These are phyloP conservation scores for Oconnorella tubifera DNA, from an alignment of 2,888 invertebrate genomes.

Conservation along the genomic window DNA sequence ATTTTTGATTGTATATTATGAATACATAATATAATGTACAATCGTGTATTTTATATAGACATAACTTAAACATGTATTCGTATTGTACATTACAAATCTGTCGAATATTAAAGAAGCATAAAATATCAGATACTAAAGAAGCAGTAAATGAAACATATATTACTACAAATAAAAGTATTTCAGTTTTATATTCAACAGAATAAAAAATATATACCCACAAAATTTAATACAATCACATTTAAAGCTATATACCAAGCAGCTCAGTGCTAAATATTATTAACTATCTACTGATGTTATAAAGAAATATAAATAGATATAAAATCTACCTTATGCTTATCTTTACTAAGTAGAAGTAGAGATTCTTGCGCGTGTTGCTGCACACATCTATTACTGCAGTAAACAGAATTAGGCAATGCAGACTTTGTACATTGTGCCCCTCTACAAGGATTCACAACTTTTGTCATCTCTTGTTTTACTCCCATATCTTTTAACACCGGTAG, in stretches of 20 bases:
- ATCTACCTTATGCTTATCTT: conserved; percentile 16
- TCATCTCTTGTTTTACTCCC: neutral
- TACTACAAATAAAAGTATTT: neutral
- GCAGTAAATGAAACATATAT: neutral
- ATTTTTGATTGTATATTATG: too few relatives aligned
- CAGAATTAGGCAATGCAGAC: conserved; percentile 50
- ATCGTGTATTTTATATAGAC: neutral
- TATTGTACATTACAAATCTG: too few relatives aligned
- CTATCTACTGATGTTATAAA: too few relatives aligned
- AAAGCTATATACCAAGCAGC: too few relatives aligned
- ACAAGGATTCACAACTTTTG: conserved; percentile 8
- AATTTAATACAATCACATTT: neutral
- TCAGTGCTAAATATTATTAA: too few relatives aligned
- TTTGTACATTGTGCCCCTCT: conserved; percentile 12
- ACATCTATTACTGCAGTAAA: conserved; percentile 85
- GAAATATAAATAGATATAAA: too few relatives aligned
- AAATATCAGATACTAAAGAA: too few relatives aligned
- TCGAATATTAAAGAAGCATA: too few relatives aligned
- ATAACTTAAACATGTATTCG: neutral
- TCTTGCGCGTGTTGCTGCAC: conserved; percentile 79
- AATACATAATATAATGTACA: neutral
- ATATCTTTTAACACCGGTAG: neutral
- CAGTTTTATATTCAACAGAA: neutral
- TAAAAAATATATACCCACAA: neutral
- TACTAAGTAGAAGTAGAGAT: conserved; percentile 43